These are phyloP conservation scores for Macrotus californicus DNA, from an alignment of 2,113 vertebrate genomes.

Conservation along the genomic window DNA sequence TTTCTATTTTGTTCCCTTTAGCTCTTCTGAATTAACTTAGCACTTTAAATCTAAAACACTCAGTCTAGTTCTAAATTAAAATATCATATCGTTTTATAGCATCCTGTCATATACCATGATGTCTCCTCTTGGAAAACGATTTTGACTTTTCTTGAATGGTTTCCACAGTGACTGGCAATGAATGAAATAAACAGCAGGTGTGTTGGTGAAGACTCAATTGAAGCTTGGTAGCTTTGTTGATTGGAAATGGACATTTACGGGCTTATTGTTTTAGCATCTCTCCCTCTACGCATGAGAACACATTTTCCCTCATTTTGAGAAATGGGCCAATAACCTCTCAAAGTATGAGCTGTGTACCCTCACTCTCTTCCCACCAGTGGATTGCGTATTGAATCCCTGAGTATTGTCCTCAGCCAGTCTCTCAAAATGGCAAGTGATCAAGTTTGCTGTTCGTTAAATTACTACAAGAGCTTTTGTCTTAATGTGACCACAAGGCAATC, in stretches of 20 bases:
- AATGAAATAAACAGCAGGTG: background rate
- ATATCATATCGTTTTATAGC: background rate
- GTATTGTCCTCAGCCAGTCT: background rate
- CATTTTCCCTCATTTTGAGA: background rate
- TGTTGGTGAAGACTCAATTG: background rate
- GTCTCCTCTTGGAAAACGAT: background rate
- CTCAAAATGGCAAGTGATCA: background rate
- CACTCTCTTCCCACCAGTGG: background rate
- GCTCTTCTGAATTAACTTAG: background rate
- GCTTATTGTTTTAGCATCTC: background rate
- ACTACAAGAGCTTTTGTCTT: conserved; percentile 7
- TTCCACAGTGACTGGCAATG: background rate
- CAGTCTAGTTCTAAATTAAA: background rate
- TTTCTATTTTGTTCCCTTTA: background rate
- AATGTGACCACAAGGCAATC: background rate
- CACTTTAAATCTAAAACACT: background rate
- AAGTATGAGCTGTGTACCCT: background rate
- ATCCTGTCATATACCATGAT: background rate
- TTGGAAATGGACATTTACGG: background rate
- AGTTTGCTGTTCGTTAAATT: background rate
- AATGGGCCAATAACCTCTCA: background rate
- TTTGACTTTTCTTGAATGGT: background rate
- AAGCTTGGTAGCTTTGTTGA: background rate
- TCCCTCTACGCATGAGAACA: background rate
- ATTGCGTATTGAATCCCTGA: background rate